These are phyloP conservation scores for Spinibarbus caldwelli DNA, from an alignment of 2,797 vertebrate genomes.

Conservation along the genomic window DNA sequence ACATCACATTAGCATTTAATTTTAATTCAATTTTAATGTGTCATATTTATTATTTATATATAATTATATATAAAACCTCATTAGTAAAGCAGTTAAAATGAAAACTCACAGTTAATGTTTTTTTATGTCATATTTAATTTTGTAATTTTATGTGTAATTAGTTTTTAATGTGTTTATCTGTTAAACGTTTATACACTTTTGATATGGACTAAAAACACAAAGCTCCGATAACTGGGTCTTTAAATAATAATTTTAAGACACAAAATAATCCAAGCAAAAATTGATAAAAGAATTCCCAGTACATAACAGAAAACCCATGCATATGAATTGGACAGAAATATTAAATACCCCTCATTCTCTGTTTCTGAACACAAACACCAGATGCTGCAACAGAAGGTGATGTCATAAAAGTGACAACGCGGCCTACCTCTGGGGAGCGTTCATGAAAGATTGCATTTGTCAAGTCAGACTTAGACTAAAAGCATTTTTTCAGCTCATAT, in stretches of 20 bases:
- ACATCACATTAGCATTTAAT: background rate
- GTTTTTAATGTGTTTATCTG: background rate
- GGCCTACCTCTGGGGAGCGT: slow-evolving; percentile 1
- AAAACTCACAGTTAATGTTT: background rate
- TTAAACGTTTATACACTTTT: background rate
- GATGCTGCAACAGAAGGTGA: slow-evolving; percentile 48
- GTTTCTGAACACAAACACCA: slow-evolving; percentile 40
- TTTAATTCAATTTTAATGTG: background rate
- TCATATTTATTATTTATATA: background rate
- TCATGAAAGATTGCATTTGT: slow-evolving; percentile 40
- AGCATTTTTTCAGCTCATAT: background rate
- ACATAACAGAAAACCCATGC: background rate
- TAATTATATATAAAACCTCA: background rate
- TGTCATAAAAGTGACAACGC: slow-evolving; percentile 39
- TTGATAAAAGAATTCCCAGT: background rate
- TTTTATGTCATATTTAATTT: background rate
- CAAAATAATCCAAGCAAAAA: background rate
- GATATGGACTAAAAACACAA: background rate
- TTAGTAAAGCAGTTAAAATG: background rate
- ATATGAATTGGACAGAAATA: slow-evolving; percentile 25
- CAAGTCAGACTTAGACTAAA: slow-evolving; percentile 22
- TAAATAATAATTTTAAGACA: background rate
- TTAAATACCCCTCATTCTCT: slow-evolving; percentile 21
- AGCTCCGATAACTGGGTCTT: background rate
- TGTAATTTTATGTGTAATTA: background rate